These are phyloP conservation scores for Trachemys scripta DNA, from an alignment of 2,113 vertebrate genomes.

Conservation along the genomic window DNA sequence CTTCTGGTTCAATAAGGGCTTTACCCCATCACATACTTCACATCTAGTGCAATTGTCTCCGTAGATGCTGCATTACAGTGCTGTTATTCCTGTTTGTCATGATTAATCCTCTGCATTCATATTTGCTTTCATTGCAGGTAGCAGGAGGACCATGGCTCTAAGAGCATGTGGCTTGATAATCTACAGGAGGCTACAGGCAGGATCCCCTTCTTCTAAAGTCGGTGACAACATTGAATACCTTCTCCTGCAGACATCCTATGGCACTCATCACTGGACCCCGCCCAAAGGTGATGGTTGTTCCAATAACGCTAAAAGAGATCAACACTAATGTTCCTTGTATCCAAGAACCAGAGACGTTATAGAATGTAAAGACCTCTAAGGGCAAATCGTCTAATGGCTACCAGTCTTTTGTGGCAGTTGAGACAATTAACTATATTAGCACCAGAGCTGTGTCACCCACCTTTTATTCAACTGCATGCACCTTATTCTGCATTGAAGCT, in stretches of 20 bases:
- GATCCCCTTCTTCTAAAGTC: conserved; percentile 41
- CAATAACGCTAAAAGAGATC: accelerated
- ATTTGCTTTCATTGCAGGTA: not conserved
- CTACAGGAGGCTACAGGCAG: conserved; percentile 84
- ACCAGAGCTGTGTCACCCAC: not conserved
- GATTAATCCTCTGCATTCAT: not conserved
- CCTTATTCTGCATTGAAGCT: not conserved
- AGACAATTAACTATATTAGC: not conserved
- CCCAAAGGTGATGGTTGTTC: conserved; percentile 89
- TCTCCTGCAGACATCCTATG: conserved; percentile 94
- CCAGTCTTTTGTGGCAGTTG: not conserved
- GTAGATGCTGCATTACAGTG: not conserved
- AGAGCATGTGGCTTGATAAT: conserved; percentile 95
- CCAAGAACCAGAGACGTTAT: not conserved
- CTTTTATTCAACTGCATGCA: not conserved
- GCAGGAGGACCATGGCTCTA: conserved; percentile 82
- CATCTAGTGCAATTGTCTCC: not conserved
- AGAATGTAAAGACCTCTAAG: not conserved
- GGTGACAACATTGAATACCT: conserved; percentile 89
- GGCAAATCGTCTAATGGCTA: not conserved
- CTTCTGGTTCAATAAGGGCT: not conserved
- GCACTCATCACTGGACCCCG: conserved; percentile 95
- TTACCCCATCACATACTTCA: not conserved
- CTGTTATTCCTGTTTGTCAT: not conserved
- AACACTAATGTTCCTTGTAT: accelerated